Base-by-base conservation (phyloP, 2,113 vertebrate genomes). In the Sander vitreus region DNA sequence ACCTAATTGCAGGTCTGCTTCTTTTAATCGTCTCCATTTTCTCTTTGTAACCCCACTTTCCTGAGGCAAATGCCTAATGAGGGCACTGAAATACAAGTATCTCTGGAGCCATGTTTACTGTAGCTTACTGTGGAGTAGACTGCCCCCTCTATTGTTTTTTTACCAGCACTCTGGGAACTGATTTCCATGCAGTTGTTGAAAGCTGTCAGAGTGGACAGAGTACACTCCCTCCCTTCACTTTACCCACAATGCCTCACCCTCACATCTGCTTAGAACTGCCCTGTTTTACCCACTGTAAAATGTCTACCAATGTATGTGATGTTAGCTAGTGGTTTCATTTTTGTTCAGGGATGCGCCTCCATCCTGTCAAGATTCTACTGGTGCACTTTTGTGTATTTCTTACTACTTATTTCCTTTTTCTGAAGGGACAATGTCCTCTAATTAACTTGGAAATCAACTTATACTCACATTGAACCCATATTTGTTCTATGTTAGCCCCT, bases 151-250 rank as follows among this genome's bases (percentile, higher is more conserved):
- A 9, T 84, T 67, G 53, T 16, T 25, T 50, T 51, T 18, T 67
- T 69, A 58, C 60, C 75, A 69, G 62, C 16, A 2, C 53, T 47
- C 16, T 75, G 53, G 65, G 58, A 71, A 74, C 63, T 54, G 58
- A 48, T 68, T 80, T 2, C 9, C 57, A 36, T 67, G 36, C 67
- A 71, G 79, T 83, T 78, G 82, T 67, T 77, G 50, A 78, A 74
- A 85, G 69, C 67, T 84, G 39, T 74, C 71, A 63, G 23, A 25
- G 23, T 78, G 62, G 48, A 76, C 64, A 59, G 43, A 66, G 76
- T 76, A 4, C 19, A 27, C 8, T 43, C n/a, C 36, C 39, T 81
- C 65, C 60, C n/a, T 36, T 53, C 36, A 36, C 7, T 70, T 60
- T 14, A 15, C n/a, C 57, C 14, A 14, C 50, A 15, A 5, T 33